Evolutionary conservation across 2,113 vertebrate species (phyloP).

Genomic region (Galbula dea): DNA sequence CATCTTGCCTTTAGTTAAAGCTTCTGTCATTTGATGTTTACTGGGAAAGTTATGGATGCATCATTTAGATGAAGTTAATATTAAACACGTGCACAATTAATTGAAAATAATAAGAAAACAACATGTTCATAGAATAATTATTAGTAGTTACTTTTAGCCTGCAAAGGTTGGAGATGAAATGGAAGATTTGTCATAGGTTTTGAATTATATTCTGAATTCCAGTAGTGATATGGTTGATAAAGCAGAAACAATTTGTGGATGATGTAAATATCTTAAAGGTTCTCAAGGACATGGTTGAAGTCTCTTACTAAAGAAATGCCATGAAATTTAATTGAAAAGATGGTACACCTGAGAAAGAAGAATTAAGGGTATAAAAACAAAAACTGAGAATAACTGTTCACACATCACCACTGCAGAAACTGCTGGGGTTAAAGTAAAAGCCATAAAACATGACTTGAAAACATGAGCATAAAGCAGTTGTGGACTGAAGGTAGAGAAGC

Average conservation of each 20-base stretch:
- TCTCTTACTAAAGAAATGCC: neutral
- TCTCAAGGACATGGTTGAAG: neutral
- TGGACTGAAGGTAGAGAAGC: neutral
- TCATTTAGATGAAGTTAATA: neutral
- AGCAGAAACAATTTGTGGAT: neutral
- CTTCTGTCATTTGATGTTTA: neutral
- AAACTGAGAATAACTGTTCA: neutral
- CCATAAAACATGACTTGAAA: neutral
- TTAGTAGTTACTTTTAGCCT: neutral
- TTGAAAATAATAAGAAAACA: neutral
- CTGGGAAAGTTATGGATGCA: neutral
- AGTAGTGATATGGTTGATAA: neutral
- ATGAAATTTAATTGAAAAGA: neutral
- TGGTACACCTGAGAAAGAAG: neutral
- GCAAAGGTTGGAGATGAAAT: neutral
- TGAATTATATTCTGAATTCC: conserved; percentile 2
- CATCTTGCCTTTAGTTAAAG: neutral
- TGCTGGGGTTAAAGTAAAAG: neutral
- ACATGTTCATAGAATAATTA: neutral
- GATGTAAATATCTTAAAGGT: neutral
- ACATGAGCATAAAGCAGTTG: neutral
- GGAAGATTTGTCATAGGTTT: neutral
- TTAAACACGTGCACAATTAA: neutral
- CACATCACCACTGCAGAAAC: neutral
- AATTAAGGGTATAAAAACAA: neutral